These are phyloP conservation scores for Epinotia demarniana DNA, from an alignment of 2,888 invertebrate genomes.

Conservation along the genomic window DNA sequence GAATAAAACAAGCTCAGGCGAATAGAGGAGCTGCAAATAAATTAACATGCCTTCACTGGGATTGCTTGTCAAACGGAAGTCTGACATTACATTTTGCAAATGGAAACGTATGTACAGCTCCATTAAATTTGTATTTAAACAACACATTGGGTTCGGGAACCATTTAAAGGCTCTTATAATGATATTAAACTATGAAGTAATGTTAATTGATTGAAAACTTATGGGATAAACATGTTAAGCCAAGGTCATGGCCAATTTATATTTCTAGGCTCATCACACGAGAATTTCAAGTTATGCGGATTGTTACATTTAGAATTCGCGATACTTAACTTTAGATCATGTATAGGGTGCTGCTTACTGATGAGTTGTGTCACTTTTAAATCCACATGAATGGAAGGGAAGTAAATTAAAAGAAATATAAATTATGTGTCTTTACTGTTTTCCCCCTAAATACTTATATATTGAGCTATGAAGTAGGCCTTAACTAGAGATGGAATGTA, in stretches of 20 bases:
- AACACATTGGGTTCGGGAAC: not conserved
- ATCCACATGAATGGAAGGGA: not conserved
- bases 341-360: not conserved
- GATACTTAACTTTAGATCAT: not conserved
- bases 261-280: not conserved
- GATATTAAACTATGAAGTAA: not conserved
- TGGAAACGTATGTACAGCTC: not conserved
- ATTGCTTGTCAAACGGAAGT: constrained; percentile 34
- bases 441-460: not conserved
- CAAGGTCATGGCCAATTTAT: not conserved
- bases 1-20: constrained; percentile 58
- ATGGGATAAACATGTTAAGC: not conserved
- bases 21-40: constrained; percentile 55
- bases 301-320: no score
- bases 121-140: not conserved
- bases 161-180: not conserved
- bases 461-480: not conserved
- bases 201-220: no score
- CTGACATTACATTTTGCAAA: constrained; percentile 34
- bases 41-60: constrained; percentile 59
- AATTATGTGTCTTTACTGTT: no score
- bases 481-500: not conserved
- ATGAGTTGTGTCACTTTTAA: not conserved
- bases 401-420: no score
- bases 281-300: no score